Percentiles rank a stretch among this genome's conserved stretches.
Conservation (phyloP, 2,113 vertebrate genomes). For the Notarius lentiginosus region DNA sequence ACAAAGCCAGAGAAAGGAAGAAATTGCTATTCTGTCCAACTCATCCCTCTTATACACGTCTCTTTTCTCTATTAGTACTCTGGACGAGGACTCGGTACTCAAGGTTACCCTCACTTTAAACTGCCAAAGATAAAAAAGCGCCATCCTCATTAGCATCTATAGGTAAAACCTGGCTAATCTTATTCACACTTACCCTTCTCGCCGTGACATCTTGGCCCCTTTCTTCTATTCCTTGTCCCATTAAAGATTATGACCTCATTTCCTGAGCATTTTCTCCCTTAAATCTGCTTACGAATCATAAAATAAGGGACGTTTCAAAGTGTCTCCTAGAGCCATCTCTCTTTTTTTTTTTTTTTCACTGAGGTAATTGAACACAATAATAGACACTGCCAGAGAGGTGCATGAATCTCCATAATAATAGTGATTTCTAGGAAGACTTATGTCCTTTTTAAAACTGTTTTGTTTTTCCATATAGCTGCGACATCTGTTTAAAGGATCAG, state of each 20-base stretch:
- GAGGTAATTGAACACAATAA: constrained; percentile 43
- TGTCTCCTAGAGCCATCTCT: constrained; percentile 22
- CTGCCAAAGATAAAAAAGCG: constrained; percentile 51
- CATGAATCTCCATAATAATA: constrained; percentile 32
- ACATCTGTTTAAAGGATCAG: constrained; percentile 43
- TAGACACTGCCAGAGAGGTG: constrained; percentile 15
- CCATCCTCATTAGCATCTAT: constrained; percentile 54
- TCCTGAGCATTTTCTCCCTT: constrained; percentile 44
- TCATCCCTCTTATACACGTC: constrained; percentile 23
- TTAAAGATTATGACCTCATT: constrained; percentile 54
- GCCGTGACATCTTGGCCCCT: constrained; percentile 48
- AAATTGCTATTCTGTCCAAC: constrained; percentile 40
- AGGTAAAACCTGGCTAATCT: constrained; percentile 54
- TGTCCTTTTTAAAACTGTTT: constrained; percentile 10
- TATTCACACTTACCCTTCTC: constrained; percentile 53
- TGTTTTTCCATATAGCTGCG: constrained; percentile 10
- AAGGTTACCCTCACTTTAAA: constrained; percentile 57
- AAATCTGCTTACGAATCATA: constrained; percentile 53
- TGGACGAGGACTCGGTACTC: constrained; percentile 35
- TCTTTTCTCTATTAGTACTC: constrained; percentile 49
- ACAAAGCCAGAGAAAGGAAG: constrained; percentile 16
- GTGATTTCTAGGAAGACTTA: not conserved
- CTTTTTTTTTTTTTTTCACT: not conserved
- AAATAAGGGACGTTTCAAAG: constrained; percentile 36
- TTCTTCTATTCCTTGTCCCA: constrained; percentile 39